Evolutionary conservation across 2,797 vertebrate species (phyloP).

Genomic region (Crocodylus rhombifer): DNA sequence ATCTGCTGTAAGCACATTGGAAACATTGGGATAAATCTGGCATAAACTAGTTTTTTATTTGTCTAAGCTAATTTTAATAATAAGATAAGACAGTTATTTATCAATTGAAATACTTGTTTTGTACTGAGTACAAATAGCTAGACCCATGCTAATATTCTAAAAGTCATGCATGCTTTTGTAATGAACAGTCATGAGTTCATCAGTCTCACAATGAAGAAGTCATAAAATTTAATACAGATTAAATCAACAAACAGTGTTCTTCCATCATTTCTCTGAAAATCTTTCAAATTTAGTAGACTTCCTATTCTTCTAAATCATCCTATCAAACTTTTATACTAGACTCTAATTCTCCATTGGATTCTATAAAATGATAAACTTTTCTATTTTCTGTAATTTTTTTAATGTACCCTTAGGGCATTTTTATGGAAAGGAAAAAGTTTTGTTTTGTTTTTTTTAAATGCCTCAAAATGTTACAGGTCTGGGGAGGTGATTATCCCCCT

Average conservation of each 20-base stretch:
- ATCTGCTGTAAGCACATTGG: background rate
- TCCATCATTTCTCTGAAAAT: slow-evolving; percentile 10
- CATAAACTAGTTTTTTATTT: slow-evolving; percentile 4
- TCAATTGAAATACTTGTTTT: slow-evolving; percentile 16
- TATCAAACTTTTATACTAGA: no score
- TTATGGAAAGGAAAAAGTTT: no score
- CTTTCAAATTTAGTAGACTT: background rate
- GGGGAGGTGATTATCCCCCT: no score
- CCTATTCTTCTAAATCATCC: background rate
- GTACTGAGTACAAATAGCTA: background rate
- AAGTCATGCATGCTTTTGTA: background rate
- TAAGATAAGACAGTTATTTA: slow-evolving; percentile 1
- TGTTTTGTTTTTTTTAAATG: no score
- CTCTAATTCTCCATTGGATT: no score
- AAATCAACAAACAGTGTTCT: slow-evolving; percentile 16
- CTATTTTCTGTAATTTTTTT: no score
- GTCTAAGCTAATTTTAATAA: background rate
- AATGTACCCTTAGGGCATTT: no score
- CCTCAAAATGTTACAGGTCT: no score
- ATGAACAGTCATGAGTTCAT: slow-evolving; percentile 10
- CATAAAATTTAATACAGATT: background rate
- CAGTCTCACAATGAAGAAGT: background rate
- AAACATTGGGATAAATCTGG: background rate
- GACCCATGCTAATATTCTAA: background rate
- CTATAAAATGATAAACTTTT: no score